Evolutionary conservation across 1,140 invertebrate species (phyloP).

Genomic region (Tetraneura akinire): DNA sequence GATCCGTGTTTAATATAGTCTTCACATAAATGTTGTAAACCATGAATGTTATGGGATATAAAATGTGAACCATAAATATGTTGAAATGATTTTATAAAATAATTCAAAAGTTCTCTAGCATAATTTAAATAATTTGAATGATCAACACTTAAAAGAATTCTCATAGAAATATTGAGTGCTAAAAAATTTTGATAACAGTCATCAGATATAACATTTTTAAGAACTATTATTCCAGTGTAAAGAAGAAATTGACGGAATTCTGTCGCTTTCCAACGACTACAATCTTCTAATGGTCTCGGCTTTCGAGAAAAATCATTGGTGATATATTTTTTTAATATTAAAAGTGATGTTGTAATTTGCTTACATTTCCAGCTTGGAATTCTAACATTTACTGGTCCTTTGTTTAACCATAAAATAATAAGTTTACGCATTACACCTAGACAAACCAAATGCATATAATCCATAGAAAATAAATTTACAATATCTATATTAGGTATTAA

Average conservation of each 20-base stretch:
- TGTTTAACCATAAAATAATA: background rate
- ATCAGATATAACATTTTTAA: slow-evolving; percentile 48
- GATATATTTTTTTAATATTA: background rate
- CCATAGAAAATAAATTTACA: slow-evolving; percentile 57
- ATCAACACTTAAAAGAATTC: background rate
- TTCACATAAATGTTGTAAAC: background rate
- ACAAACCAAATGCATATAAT: slow-evolving; percentile 53
- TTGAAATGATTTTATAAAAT: slow-evolving; percentile 1
- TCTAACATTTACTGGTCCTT: background rate
- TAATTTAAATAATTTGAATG: background rate
- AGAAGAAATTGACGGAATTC: slow-evolving; percentile 57
- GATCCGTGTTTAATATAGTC: background rate
- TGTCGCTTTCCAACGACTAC: slow-evolving; percentile 58
- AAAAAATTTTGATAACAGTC: slow-evolving; percentile 4
- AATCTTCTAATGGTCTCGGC: slow-evolving; percentile 54
- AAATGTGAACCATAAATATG: background rate
- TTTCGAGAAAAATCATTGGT: slow-evolving; percentile 56
- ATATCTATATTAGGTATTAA: slow-evolving; percentile 58
- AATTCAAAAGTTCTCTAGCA: background rate
- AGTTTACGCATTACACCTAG: slow-evolving; percentile 59
- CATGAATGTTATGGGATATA: slow-evolving; percentile 4
- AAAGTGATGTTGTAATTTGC: background rate
- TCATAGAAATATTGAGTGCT: background rate
- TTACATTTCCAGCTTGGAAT: background rate
- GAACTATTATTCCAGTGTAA: slow-evolving; percentile 56